A percentile compares a stretch with the other conserved stretches of the same genome.
phyloP scores from a whole-genome alignment of 2,888 invertebrate species.

The Epistrophe eligans region DNA sequence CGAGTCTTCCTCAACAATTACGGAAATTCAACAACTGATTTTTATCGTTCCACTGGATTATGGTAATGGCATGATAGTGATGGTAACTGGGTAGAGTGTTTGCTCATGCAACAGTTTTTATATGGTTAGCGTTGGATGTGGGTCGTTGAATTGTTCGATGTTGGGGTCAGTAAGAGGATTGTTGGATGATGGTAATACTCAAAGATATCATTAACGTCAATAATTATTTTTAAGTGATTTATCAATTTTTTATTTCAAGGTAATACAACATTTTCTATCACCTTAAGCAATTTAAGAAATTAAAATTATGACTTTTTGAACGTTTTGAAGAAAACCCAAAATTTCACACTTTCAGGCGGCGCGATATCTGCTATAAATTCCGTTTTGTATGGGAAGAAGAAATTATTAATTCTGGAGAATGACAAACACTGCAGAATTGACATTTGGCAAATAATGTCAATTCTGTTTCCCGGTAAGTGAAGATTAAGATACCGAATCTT shows the following conservation, averaged over 20 bases:
- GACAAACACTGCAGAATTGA: too few species aligned
- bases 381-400: too few species aligned
- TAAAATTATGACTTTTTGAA: too few species aligned
- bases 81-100: slow-evolving; percentile 28
- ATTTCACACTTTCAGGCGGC: too few species aligned
- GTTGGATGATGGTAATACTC: slow-evolving; percentile 26
- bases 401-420: too few species aligned
- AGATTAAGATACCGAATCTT: too few species aligned
- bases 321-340: too few species aligned
- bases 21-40: slow-evolving; percentile 75
- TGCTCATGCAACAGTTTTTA: slow-evolving; percentile 66
- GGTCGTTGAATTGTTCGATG: slow-evolving; percentile 12
- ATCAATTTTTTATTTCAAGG: neutral
- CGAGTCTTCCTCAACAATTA: slow-evolving; percentile 71
- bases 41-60: slow-evolving; percentile 75
- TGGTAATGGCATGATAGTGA: slow-evolving; percentile 61
- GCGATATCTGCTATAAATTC: too few species aligned
- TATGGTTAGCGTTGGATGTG: slow-evolving; percentile 9
- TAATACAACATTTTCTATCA: too few species aligned
- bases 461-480: too few species aligned
- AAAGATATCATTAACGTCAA: slow-evolving; percentile 19
- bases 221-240: slow-evolving; percentile 11
- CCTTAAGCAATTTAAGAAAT: too few species aligned
- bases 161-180: slow-evolving; percentile 42
- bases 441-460: too few species aligned